Conservation (phyloP, 2,888 invertebrate genomes). For the Philonicus albiceps region DNA sequence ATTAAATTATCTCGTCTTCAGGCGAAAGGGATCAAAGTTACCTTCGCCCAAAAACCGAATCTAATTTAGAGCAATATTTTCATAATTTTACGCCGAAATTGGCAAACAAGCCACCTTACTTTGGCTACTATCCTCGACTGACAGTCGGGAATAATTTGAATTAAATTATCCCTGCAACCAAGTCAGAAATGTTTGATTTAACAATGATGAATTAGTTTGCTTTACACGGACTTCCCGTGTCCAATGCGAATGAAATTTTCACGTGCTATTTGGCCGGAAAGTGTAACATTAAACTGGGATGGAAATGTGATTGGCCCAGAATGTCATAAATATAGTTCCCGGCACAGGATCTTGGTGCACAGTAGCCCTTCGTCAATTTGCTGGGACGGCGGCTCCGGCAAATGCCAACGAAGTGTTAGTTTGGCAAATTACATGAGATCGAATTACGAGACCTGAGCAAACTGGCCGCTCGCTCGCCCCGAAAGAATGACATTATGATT, state of each 20-base stretch:
- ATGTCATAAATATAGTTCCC: background rate
- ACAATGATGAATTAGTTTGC: constrained; percentile 20
- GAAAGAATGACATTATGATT: constrained; percentile 29
- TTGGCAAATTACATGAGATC: constrained; percentile 29
- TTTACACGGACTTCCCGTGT: background rate
- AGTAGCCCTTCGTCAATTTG: background rate
- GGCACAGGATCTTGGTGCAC: background rate
- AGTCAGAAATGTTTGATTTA: background rate
- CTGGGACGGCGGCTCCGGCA: background rate
- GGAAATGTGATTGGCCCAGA: background rate
- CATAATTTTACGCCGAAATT: background rate
- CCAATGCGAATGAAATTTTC: background rate
- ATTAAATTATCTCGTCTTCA: background rate
- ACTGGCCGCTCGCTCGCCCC: background rate
- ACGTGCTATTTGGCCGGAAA: background rate
- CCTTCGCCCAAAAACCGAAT: background rate
- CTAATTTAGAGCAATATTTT: background rate
- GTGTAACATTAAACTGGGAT: background rate
- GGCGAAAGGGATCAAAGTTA: background rate
- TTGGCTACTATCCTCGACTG: background rate
- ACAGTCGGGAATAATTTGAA: background rate
- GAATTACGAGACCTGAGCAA: constrained; percentile 4
- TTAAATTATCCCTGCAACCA: background rate
- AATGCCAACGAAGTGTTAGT: background rate
- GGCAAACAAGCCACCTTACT: background rate